phyloP scores from a whole-genome alignment of 2,888 invertebrate genomes.

The Phytoseiulus persimilis region DNA sequence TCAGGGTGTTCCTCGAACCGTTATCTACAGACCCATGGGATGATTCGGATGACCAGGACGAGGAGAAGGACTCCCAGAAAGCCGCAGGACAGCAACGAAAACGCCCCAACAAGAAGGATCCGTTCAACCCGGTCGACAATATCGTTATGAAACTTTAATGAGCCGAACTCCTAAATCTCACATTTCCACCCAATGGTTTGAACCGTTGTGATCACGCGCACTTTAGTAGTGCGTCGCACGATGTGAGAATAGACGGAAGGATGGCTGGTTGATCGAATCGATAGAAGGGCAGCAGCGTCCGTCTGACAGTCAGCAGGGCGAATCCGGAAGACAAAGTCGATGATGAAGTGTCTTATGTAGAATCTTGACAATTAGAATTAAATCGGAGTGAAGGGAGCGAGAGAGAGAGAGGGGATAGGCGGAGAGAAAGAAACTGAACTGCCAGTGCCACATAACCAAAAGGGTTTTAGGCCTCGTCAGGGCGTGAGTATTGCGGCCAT shows the following conservation, averaged over 20 bases:
- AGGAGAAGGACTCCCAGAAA: conserved; percentile 7
- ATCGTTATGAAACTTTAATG: conserved; percentile 27
- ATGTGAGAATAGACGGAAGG: neutral
- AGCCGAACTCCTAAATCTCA: neutral
- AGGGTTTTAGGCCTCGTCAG: neutral
- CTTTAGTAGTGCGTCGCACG: neutral
- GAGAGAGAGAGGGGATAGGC: neutral
- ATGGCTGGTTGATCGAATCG: neutral
- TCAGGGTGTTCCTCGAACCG: conserved; percentile 21
- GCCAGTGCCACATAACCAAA: neutral
- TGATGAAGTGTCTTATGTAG: neutral
- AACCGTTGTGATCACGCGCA: neutral
- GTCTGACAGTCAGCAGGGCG: neutral
- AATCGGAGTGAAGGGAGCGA: neutral
- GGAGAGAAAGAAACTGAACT: neutral
- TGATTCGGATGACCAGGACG: neutral
- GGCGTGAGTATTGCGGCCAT: neutral
- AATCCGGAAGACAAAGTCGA: neutral
- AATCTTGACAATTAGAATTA: neutral
- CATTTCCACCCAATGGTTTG: neutral
- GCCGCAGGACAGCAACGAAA: neutral
- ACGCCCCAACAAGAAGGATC: conserved; percentile 15
- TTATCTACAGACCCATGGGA: conserved; percentile 15
- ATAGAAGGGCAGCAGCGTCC: neutral
- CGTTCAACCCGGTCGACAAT: conserved; percentile 29